Conservation (phyloP, 2,888 invertebrate genomes). For the Microctonus aethiopoides region DNA sequence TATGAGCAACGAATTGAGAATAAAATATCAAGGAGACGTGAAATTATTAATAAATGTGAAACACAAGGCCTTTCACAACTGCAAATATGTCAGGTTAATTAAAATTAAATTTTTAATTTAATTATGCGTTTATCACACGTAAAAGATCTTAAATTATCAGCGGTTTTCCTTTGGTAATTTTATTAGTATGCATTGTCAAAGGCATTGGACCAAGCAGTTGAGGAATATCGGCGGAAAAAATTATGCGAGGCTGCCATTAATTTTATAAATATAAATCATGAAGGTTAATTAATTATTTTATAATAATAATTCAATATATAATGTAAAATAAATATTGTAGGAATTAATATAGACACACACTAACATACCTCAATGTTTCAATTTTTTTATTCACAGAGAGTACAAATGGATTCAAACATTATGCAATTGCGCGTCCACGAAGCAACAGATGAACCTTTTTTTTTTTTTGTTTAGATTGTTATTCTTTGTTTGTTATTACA, state of each 20-base stretch:
- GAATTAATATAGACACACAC: not conserved
- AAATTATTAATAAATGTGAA: slow-evolving; percentile 23
- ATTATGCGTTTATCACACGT: not conserved
- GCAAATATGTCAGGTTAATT: slow-evolving; percentile 52
- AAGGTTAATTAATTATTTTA: slow-evolving; percentile 10
- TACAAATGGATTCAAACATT: slow-evolving; percentile 9
- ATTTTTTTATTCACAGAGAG: slow-evolving; percentile 9
- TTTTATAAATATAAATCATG: not conserved
- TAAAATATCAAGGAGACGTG: not conserved
- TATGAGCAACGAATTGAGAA: not conserved
- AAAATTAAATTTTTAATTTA: not conserved
- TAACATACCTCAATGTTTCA: not conserved
- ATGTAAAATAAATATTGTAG: not conserved
- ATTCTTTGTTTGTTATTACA: not conserved
- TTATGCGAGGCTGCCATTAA: slow-evolving; percentile 46
- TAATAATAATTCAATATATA: no score
- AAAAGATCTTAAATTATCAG: not conserved
- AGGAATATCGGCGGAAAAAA: slow-evolving; percentile 68
- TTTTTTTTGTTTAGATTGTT: not conserved
- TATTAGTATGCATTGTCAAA: slow-evolving; percentile 67
- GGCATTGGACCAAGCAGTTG: slow-evolving; percentile 68
- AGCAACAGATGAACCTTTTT: not conserved
- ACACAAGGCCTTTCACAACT: slow-evolving; percentile 43
- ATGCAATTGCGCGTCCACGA: not conserved
- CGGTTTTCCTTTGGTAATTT: slow-evolving; percentile 27